Conservation (phyloP, 2,797 vertebrate species). For the Margarornis squamiger region DNA sequence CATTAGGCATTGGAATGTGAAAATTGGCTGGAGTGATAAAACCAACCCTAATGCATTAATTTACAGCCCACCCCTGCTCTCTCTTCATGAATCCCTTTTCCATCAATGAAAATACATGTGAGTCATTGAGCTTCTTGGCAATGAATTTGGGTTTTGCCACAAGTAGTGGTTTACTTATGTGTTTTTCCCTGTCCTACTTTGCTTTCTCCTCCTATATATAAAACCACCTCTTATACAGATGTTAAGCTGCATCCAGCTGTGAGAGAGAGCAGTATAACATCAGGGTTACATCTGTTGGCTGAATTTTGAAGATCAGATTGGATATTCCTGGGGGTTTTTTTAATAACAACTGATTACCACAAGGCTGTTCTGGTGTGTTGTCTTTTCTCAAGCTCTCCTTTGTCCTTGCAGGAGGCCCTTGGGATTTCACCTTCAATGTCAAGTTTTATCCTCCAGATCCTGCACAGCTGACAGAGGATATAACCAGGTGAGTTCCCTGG, state of each 20-base stretch:
- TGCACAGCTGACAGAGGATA: slow-evolving; percentile 94
- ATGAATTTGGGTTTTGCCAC: not conserved
- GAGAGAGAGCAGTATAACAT: not conserved
- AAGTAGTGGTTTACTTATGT: not conserved
- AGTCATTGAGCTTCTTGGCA: not conserved
- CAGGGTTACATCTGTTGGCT: not conserved
- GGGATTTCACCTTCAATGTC: slow-evolving; percentile 94
- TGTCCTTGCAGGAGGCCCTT: slow-evolving; percentile 82
- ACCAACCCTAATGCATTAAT: not conserved
- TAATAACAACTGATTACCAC: not conserved
- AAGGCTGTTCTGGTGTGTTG: not conserved
- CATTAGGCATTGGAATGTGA: not conserved
- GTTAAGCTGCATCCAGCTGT: not conserved
- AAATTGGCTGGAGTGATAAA: not conserved
- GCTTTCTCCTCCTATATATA: not conserved
- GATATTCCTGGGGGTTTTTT: not conserved
- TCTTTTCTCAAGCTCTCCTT: not conserved
- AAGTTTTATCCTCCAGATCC: slow-evolving; percentile 97
- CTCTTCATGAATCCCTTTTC: not conserved
- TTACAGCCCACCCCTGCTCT: not conserved
- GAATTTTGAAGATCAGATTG: not conserved
- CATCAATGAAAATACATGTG: not conserved
- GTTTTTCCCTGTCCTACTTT: not conserved
- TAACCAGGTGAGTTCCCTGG: slow-evolving; percentile 85
- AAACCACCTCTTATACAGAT: not conserved